Base-by-base conservation (phyloP, 2,888 invertebrate genomes). In the Rhopalosiphum nymphaeae region DNA sequence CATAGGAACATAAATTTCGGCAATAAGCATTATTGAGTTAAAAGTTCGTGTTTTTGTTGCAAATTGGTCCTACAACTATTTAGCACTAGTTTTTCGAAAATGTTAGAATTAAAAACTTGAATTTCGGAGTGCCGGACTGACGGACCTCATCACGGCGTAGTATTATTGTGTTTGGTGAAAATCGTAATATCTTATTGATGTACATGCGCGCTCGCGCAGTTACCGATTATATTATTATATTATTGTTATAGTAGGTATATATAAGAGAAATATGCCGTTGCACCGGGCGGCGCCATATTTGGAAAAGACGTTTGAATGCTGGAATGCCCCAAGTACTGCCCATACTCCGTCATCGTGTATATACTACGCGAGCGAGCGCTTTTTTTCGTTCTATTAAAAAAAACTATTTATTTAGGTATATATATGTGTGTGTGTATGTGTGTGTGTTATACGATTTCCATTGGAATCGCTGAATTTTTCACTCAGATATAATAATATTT, bases 281-380 rank as follows among this genome's bases (percentile, higher is more conserved):
- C 53, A 21, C 56, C 9, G 44, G 56, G 84, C 93, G 93, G 93
- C 87, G n/a, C 93, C 93, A 84, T 93, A 93, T 93, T 93, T 56
- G 93, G 93, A 93, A 93, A 56, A 89, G 89, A 93, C 89, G 93
- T 89, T 84, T 84, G 78, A 89, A 89, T 84, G 44, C 56, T 11
- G 92, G 92, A 92, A 92, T 92, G 92, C 36, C 46, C 86, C 86
- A 25, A 61, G 88, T 78, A n/a, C 78, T 36, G 61, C 36, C 36
- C 21, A 21, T 78, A 36, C 67, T n/a, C 16, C n/a, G 44, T n/a
- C 4, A 9, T 53, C 21, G 26, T n/a, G 16, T 44, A 44, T 53
- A 53, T 53, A 21, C 53, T 89, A 56, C n/a, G 42, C 44, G 53
- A 89, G 42, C 67, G 86, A 36, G 56, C n/a, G 44, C 16, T 21